Evolutionary conservation across 2,888 invertebrate species (phyloP).

Genomic region (Hesperia comma): DNA sequence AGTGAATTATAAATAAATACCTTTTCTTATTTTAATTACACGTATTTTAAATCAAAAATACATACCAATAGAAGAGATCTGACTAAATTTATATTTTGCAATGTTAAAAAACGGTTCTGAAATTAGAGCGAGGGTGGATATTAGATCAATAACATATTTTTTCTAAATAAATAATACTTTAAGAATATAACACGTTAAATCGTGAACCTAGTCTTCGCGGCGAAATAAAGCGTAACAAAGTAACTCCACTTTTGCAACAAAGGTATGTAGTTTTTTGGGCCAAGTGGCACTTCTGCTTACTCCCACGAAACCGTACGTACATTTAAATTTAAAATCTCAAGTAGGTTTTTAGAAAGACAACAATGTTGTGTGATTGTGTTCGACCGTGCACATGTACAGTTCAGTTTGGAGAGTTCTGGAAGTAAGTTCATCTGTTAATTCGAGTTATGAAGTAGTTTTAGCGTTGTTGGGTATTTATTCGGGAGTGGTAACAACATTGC

Average conservation of each 20-base stretch:
- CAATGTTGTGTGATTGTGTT: not conserved
- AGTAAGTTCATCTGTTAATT: not conserved
- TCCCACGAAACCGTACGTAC: not conserved
- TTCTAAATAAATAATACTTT: too few species aligned
- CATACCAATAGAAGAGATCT: too few species aligned
- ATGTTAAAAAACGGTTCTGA: too few species aligned
- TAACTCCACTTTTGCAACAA: conserved; percentile 43
- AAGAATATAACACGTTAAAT: not conserved
- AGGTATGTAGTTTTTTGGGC: conserved; percentile 57
- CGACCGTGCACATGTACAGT: not conserved
- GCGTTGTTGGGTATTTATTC: not conserved
- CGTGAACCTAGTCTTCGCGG: not conserved
- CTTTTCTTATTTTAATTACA: too few species aligned
- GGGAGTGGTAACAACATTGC: not conserved
- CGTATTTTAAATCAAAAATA: too few species aligned
- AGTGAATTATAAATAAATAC: too few species aligned
- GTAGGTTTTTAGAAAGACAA: not conserved
- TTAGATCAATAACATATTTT: too few species aligned
- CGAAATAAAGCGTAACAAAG: not conserved
- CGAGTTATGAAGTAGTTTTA: conserved; percentile 1
- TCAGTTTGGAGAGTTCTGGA: not conserved
- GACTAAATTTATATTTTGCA: too few species aligned
- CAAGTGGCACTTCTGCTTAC: conserved; percentile 48
- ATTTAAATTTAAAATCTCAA: conserved; percentile 2
- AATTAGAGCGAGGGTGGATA: too few species aligned